phyloP scores from a whole-genome alignment of 2,113 vertebrate species.

The Paracanthobrama guichenoti region DNA sequence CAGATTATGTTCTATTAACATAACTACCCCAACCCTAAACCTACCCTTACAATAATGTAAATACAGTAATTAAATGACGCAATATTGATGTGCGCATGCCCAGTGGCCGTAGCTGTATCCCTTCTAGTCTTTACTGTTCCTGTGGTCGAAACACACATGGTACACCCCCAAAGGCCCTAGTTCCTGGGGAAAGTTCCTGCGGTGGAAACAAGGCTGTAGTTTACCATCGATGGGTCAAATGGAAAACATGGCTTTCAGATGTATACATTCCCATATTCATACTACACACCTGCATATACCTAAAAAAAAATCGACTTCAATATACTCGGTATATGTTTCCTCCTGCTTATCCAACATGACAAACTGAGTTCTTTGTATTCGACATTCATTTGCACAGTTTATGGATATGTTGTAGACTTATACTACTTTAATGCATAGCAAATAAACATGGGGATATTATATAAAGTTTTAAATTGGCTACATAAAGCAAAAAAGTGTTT shows the following conservation, averaged over 20 bases:
- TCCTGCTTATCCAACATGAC: background rate
- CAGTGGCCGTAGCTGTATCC: too few relatives aligned
- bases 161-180: too few relatives aligned
- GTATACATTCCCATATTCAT: background rate
- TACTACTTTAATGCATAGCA: background rate
- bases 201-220: background rate
- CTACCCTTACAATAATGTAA: too few relatives aligned
- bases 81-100: too few relatives aligned
- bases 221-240: background rate
- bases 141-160: too few relatives aligned
- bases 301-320: too few relatives aligned
- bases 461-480: background rate
- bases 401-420: background rate
- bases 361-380: background rate
- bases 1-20: too few relatives aligned
- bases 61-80: too few relatives aligned
- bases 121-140: too few relatives aligned
- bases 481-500: background rate
- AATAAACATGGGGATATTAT: background rate
- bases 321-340: background rate
- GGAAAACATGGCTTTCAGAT: background rate
- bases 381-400: background rate
- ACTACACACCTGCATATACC: background rate
- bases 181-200: too few relatives aligned
- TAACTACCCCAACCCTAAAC: too few relatives aligned